phyloP scores from a whole-genome alignment of 2,888 invertebrate species.

The Carcina quercana region DNA sequence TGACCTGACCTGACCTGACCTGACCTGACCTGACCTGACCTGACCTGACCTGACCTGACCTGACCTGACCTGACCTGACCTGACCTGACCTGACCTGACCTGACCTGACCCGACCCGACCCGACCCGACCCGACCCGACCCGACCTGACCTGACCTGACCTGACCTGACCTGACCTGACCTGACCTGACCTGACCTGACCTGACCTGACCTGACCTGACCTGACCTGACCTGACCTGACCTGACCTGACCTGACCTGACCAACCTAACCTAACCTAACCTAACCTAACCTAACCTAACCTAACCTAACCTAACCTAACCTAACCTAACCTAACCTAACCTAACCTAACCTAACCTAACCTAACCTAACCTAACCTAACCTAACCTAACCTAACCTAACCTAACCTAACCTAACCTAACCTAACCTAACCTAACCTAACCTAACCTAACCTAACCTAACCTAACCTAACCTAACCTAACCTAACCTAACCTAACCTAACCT shows the following conservation, averaged over 20 bases:
- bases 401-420: conserved; percentile 17
- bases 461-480: conserved; percentile 17
- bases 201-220: conserved; percentile 17
- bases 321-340: conserved; percentile 18
- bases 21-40: conserved; percentile 16
- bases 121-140: conserved; percentile 16
- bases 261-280: conserved; percentile 19
- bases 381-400: conserved; percentile 18
- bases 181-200: conserved; percentile 16
- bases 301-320: conserved; percentile 17
- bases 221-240: conserved; percentile 18
- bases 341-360: conserved; percentile 16
- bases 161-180: conserved; percentile 17
- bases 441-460: conserved; percentile 17
- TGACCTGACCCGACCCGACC: conserved; percentile 16
- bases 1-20: conserved; percentile 17
- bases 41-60: conserved; percentile 19
- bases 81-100: conserved; percentile 19
- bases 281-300: conserved; percentile 18
- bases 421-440: conserved; percentile 16
- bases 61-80: conserved; percentile 20
- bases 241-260: conserved; percentile 17
- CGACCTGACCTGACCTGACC: conserved; percentile 18
- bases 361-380: conserved; percentile 16
- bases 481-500: conserved; percentile 17